Evolutionary conservation across 2,113 vertebrate genomes (phyloP).

Genomic region (Candoia aspera): DNA sequence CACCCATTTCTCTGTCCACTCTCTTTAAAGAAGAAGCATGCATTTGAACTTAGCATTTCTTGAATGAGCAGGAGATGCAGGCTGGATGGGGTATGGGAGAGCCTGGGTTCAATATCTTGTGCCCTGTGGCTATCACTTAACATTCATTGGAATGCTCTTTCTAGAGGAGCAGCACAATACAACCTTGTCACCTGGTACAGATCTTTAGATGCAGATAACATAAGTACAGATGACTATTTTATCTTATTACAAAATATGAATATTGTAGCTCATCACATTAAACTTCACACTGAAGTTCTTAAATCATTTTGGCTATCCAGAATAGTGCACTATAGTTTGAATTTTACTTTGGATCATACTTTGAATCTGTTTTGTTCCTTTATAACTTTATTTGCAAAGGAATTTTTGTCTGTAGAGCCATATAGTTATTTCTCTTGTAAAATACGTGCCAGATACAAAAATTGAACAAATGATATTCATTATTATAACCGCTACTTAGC

Average conservation of each 20-base stretch:
- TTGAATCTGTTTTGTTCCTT: not conserved
- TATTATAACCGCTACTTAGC: not conserved
- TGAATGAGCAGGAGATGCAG: not conserved
- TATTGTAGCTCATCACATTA: not conserved
- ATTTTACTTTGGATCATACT: not conserved
- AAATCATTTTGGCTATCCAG: not conserved
- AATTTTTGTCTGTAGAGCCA: not conserved
- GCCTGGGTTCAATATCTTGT: not conserved
- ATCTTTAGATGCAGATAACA: not conserved
- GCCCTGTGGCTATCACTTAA: not conserved
- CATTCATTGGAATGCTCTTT: not conserved
- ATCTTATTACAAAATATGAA: not conserved
- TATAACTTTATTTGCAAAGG: not conserved
- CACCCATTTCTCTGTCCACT: not conserved
- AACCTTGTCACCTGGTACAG: not conserved
- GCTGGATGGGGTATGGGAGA: not conserved
- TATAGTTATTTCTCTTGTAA: constrained; percentile 15
- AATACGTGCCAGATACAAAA: not conserved
- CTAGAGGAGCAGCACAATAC: not conserved
- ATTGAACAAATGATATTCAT: not conserved
- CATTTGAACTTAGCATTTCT: not conserved
- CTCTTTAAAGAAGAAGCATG: not conserved
- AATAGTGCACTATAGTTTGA: not conserved
- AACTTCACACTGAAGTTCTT: not conserved
- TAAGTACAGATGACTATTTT: not conserved